phyloP scores from a whole-genome alignment of 2,113 vertebrate species.

The Sarotherodon lohbergeri region DNA sequence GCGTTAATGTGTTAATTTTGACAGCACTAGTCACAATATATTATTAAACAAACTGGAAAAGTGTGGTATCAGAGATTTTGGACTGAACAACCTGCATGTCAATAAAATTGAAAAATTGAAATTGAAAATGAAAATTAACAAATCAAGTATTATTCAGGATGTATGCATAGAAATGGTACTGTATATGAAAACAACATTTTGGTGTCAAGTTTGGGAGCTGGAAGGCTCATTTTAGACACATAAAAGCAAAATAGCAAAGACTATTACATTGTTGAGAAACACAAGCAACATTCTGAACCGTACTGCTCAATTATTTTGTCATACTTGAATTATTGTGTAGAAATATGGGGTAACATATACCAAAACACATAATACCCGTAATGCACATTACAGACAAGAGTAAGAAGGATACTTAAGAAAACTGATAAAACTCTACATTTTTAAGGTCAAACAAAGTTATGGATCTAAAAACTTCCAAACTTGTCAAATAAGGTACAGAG shows the following conservation, averaged over 20 bases:
- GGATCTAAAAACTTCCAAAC: too few relatives aligned
- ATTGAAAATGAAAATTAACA: background rate
- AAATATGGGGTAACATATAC: background rate
- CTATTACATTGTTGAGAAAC: background rate
- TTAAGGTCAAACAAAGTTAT: too few relatives aligned
- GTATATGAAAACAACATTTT: background rate
- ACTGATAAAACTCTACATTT: too few relatives aligned
- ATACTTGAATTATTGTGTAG: background rate
- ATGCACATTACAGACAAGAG: background rate
- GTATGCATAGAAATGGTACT: background rate
- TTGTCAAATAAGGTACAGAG: background rate
- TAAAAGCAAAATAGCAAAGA: background rate
- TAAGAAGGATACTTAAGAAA: too few relatives aligned
- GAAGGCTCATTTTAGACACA: background rate
- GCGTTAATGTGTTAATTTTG: too few relatives aligned
- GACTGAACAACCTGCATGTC: too few relatives aligned
- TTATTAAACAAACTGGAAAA: too few relatives aligned
- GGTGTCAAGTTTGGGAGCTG: background rate
- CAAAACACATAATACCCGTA: background rate
- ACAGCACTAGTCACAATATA: too few relatives aligned
- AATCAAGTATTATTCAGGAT: background rate
- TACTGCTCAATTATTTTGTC: background rate
- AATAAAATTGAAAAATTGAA: background rate
- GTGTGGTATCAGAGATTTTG: too few relatives aligned
- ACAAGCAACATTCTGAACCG: background rate